A percentile compares a stretch with the other conserved stretches of the same genome.
phyloP scores from a whole-genome alignment of 2,888 invertebrate genomes.

The Drosophila kuntzei region DNA sequence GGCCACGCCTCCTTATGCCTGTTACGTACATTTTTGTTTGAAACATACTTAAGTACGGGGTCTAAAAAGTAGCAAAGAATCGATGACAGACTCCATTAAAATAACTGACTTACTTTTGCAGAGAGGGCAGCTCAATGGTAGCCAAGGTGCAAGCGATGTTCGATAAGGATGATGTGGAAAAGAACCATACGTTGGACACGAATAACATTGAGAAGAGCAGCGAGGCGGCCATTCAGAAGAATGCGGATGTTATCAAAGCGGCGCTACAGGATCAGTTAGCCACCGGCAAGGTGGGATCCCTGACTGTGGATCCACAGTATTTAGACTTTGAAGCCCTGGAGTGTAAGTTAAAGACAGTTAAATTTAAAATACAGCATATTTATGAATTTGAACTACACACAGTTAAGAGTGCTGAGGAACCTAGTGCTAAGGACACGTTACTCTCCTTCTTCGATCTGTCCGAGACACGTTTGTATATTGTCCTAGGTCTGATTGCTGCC shows the following conservation, averaged over 20 bases:
- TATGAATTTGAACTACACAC: background rate
- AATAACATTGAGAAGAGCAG: conserved; percentile 63
- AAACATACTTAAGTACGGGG: no score
- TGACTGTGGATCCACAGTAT: conserved; percentile 93
- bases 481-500: conserved; percentile 92
- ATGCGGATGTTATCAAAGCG: conserved; percentile 86
- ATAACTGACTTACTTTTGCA: conserved; percentile 63
- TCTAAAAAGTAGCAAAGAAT: no score
- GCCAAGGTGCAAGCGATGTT: conserved; percentile 91
- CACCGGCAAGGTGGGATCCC: conserved; percentile 91
- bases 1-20: no score
- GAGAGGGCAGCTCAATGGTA: conserved; percentile 89
- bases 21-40: no score
- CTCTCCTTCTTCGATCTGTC: conserved; percentile 88
- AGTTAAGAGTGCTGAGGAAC: conserved; percentile 76
- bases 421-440: conserved; percentile 82
- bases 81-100: background rate
- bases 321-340: conserved; percentile 90
- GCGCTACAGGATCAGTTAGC: conserved; percentile 90
- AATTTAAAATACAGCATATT: background rate
- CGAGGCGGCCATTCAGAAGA: conserved; percentile 66
- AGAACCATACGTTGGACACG: conserved; percentile 86
- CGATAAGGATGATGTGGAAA: conserved; percentile 89
- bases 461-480: conserved; percentile 92
- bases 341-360: conserved; percentile 87